phyloP scores from a whole-genome alignment of 2,888 invertebrate genomes.

The Dicranocentrus wangi region DNA sequence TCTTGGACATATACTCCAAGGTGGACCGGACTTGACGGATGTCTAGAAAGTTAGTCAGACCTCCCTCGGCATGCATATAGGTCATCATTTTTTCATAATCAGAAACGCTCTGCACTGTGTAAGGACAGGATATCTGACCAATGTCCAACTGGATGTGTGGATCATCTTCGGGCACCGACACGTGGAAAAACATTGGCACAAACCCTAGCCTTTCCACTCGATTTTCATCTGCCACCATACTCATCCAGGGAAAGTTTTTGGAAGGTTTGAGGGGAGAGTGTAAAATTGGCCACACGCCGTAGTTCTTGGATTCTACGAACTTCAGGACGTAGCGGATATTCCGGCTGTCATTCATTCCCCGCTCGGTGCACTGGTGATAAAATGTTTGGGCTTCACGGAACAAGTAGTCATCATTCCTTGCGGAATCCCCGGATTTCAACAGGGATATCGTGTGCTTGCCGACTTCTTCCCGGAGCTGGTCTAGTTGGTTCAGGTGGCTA shows the following conservation, averaged over 20 bases:
- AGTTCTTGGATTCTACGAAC: constrained; percentile 11
- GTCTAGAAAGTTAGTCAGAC: neutral
- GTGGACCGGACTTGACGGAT: constrained; percentile 9
- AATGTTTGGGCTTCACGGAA: constrained; percentile 34
- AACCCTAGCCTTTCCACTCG: constrained; percentile 25
- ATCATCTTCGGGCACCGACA: neutral
- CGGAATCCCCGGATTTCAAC: neutral
- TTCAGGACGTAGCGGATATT: constrained; percentile 11
- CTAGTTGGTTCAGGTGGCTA: constrained; percentile 45
- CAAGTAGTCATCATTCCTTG: constrained; percentile 23
- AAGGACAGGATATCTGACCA: neutral
- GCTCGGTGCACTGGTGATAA: constrained; percentile 38
- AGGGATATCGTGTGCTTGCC: constrained; percentile 41
- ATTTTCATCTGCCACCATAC: constrained; percentile 39
- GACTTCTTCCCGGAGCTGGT: constrained; percentile 18
- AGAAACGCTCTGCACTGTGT: neutral
- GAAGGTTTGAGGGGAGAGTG: constrained; percentile 30
- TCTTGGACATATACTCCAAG: neutral
- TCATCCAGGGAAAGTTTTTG: constrained; percentile 30
- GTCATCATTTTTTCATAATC: neutral
- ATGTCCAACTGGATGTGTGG: neutral
- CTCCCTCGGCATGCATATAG: neutral
- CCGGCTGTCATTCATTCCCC: constrained; percentile 20
- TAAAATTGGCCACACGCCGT: constrained; percentile 47
- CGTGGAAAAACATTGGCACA: constrained; percentile 18